Evolutionary conservation across 2,113 vertebrate genomes (phyloP).

Genomic region (Eubucco bourcierii): DNA sequence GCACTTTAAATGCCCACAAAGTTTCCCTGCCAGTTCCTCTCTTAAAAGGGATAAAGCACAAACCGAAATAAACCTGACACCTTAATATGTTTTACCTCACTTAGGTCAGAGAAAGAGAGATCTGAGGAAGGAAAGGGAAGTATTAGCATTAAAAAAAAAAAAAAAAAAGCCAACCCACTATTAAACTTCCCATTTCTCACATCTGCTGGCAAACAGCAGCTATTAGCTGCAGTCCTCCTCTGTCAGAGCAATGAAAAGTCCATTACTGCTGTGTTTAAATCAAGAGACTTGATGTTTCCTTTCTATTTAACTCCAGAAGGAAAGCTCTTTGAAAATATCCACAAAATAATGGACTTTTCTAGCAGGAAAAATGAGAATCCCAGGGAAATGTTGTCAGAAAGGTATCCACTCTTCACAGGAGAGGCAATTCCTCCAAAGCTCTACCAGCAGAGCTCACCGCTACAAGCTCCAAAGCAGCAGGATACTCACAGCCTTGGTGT

Average conservation of each 20-base stretch:
- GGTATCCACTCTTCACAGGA: neutral
- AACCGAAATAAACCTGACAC: slow-evolving; percentile 20
- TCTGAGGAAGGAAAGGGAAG: slow-evolving; percentile 42
- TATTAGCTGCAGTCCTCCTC: neutral
- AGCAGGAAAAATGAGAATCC: neutral
- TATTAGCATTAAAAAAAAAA: neutral
- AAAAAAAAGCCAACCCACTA: neutral
- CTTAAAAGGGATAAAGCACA: neutral
- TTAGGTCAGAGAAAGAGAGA: slow-evolving; percentile 37
- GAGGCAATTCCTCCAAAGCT: neutral
- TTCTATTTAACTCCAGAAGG: neutral
- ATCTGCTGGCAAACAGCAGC: neutral
- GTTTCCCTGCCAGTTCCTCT: neutral
- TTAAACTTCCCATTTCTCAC: neutral
- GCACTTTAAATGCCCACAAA: neutral
- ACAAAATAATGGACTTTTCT: neutral
- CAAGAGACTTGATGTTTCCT: neutral
- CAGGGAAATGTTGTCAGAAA: neutral
- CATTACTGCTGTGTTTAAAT: neutral
- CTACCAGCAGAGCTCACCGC: neutral
- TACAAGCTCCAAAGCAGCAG: neutral
- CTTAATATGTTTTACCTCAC: slow-evolving; percentile 61
- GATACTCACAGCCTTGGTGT: slow-evolving; percentile 82
- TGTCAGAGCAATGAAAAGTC: neutral
- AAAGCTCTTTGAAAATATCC: neutral